phyloP scores from a whole-genome alignment of 2,113 vertebrate genomes.

The Peromyscus californicus region DNA sequence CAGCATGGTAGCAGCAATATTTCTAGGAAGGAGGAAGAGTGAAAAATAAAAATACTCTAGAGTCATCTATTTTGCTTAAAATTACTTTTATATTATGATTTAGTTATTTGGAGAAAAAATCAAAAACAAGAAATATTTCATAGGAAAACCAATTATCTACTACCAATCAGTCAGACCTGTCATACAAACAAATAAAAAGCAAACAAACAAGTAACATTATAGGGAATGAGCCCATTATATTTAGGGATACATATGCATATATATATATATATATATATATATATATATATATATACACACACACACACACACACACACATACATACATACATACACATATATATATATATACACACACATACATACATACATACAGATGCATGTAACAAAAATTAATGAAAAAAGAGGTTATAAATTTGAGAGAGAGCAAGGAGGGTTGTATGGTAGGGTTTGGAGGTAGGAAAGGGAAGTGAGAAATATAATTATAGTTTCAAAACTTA shows the following conservation, averaged over 20 bases:
- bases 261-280: neutral
- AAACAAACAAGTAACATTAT: neutral
- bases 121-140: neutral
- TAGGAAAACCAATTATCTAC: neutral
- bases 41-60: neutral
- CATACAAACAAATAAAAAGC: neutral
- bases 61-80: neutral
- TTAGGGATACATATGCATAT: neutral
- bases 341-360: neutral
- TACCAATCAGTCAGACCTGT: neutral
- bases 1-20: neutral
- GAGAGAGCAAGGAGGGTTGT: neutral
- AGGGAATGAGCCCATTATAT: neutral
- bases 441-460: neutral
- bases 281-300: neutral
- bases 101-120: neutral
- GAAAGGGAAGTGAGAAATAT: neutral
- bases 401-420: neutral
- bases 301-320: rapidly evolving
- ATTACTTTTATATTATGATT: neutral
- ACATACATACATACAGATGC: too few species aligned
- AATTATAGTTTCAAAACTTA: neutral
- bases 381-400: neutral
- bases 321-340: neutral
- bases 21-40: neutral